phyloP scores from a whole-genome alignment of 1,140 invertebrate species.

The Tachypleus tridentatus region DNA sequence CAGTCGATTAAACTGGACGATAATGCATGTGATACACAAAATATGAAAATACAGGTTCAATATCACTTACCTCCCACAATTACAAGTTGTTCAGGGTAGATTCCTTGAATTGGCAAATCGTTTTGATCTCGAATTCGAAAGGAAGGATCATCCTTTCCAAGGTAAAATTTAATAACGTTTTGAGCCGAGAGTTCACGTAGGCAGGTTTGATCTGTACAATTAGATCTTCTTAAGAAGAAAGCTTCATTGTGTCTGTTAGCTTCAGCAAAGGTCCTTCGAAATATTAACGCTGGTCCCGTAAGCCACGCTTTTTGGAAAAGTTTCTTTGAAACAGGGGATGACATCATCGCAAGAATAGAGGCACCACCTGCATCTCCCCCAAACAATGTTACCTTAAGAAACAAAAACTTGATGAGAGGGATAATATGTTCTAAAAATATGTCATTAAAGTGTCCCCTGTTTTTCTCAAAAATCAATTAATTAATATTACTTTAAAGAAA shows the following conservation, averaged over 20 bases:
- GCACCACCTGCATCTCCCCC: conserved; percentile 24
- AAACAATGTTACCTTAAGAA: conserved; percentile 19
- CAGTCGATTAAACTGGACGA: background rate
- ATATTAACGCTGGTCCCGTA: conserved; percentile 20
- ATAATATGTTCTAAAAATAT: too few relatives aligned
- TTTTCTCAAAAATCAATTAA: too few relatives aligned
- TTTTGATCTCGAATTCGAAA: conserved; percentile 26
- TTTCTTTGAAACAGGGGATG: conserved; percentile 11
- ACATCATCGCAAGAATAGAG: conserved; percentile 19
- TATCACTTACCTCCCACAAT: conserved; percentile 20
- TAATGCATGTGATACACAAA: background rate
- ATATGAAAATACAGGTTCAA: background rate
- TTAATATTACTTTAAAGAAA: too few relatives aligned
- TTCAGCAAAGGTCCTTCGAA: conserved; percentile 17
- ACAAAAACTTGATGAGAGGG: too few relatives aligned
- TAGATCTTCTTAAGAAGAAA: conserved; percentile 9
- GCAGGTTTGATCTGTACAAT: conserved; percentile 13
- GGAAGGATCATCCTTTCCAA: conserved; percentile 24
- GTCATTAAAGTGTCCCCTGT: too few relatives aligned
- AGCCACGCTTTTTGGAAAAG: conserved; percentile 20
- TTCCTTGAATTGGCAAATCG: conserved; percentile 24
- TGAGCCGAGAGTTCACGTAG: conserved; percentile 9
- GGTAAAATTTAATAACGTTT: conserved; percentile 14
- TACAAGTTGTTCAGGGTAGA: conserved; percentile 24
- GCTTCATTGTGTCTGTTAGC: conserved; percentile 7